Evolutionary conservation across 2,797 vertebrate genomes (phyloP), one percentile per base, ranked within the genome.

Genomic region (Adrianichthys oophorus): DNA sequence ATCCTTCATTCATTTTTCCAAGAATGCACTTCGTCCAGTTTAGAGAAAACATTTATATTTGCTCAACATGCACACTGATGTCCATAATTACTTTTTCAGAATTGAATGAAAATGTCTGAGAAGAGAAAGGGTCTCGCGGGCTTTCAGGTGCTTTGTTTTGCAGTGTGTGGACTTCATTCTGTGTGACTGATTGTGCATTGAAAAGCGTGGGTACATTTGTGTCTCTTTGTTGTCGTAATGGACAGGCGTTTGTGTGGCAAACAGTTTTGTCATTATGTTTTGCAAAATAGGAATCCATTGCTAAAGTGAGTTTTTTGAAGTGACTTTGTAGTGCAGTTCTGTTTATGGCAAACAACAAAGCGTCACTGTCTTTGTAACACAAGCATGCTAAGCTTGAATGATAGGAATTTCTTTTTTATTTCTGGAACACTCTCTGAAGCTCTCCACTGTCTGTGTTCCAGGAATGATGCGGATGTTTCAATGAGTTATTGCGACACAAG

Each of bases 401-500:
- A 57, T 52, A 70, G 65, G 42, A 23, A 48, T 62, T 47, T 18
- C 51, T 17, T 15, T 50, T 29, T 43, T 24, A 21, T 42, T 10
- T 40, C 4, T n/a, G 15, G n/a, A 44, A 5, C 1, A 8, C 14
- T 44, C 19, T 41, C 10, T 59, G 1, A 7, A 29, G 10, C 16
- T 62, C 57, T 50, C 15, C 6, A 1, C 19, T 37, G 23, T 51
- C 41, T 62, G 50, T 15, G 5, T 46, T 42, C 21, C 40, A 47
- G 23, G 3, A 32, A 54, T 4, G 0, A 26, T 40, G 21, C 15
- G 43, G 19, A 4, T 47, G 21, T 42, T 55, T 53, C 42, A 43
- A 58, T 72, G 52, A 52, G 5, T 37, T 16, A 17, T 13, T 47
- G 21, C 51, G 37, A 18, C 0, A 0, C 32, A 42, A 8, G 52